Base-by-base conservation (phyloP, 2,113 vertebrate genomes). In the Cariama cristata region DNA sequence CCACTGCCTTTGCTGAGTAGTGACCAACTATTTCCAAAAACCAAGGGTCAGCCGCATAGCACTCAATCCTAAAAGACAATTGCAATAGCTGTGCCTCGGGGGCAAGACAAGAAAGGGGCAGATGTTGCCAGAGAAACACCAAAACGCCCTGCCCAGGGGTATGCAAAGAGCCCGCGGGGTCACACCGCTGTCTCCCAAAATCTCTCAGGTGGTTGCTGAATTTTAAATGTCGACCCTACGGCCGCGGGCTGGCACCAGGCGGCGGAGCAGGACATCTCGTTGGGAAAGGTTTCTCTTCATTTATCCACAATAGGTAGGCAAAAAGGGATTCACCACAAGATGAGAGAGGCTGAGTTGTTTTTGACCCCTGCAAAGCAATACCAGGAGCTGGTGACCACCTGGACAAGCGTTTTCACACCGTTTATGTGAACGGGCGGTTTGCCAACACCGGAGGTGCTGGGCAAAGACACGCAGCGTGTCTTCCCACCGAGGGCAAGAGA, bases 341-440 rank as follows among this genome's bases (percentile, higher is more conserved):
- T 21, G 14, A 64, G 35, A 44, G 9, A 60, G 20, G n/a, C 24
- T 8, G 5, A 60, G n/a, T 40, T 27, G 8, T 44, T 50, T 45
- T 53, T 35, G 28, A 24, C 30, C 32, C 23, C 52, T n/a, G 32
- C 5, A 32, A 47, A 58, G 38, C 9, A 10, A 20, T 6, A 22
- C 20, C 22, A 22, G 40, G 30, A 27, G 18, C 19, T 9, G 16
- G 40, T 2, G 9, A 19, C 14, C 30, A 6, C n/a, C 9, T 4
- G 5, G 30, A 42, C 9, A 42, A 62, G 26, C 2, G 16, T 81
- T 75, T 68, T 20, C 3, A 0, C 26, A 33, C 26, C 6, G 0
- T 33, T 44, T 11, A 13, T 7, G 18, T 17, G 35, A 35, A 10
- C 12, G 6, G 52, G 13, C 9, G 1, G 32, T 27, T 67, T 38